Conservation (phyloP, 2,113 vertebrate species). For the Myiozetetes cayanensis region DNA sequence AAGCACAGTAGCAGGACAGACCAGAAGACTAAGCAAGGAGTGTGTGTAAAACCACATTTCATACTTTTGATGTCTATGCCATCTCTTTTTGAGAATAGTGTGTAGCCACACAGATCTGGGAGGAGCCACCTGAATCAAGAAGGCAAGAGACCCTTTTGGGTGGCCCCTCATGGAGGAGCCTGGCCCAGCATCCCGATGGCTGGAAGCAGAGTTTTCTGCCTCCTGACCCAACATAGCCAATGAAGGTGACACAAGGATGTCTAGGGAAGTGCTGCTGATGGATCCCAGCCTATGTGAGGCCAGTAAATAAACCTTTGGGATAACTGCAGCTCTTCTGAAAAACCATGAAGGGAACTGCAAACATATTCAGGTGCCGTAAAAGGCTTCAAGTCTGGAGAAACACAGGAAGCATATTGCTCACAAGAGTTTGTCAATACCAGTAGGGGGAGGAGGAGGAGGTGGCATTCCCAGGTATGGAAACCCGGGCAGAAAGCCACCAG, state of each 20-base stretch:
- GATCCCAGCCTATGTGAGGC: not conserved
- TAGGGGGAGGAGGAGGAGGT: not conserved
- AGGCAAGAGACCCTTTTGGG: not conserved
- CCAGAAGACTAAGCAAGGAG: not conserved
- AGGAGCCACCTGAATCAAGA: not conserved
- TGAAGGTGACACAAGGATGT: accelerated
- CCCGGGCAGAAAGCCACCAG: not conserved
- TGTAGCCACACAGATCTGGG: not conserved
- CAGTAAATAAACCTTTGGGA: not conserved
- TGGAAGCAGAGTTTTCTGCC: not conserved
- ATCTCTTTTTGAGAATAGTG: not conserved
- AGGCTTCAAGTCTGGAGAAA: not conserved
- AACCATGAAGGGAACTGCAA: not conserved
- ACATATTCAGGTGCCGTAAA: not conserved
- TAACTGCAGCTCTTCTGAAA: not conserved
- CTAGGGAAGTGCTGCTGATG: not conserved
- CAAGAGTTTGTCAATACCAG: not conserved
- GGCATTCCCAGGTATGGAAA: not conserved
- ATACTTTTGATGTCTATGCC: not conserved
- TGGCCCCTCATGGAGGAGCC: not conserved
- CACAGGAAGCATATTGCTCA: not conserved
- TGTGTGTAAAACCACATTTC: not conserved
- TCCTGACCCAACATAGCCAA: not conserved
- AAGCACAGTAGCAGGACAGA: not conserved
- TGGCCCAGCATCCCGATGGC: not conserved